A percentile compares a stretch with the other conserved stretches of the same genome.
phyloP scores from a whole-genome alignment of 2,888 invertebrate genomes.

The Lissonota sp. region DNA sequence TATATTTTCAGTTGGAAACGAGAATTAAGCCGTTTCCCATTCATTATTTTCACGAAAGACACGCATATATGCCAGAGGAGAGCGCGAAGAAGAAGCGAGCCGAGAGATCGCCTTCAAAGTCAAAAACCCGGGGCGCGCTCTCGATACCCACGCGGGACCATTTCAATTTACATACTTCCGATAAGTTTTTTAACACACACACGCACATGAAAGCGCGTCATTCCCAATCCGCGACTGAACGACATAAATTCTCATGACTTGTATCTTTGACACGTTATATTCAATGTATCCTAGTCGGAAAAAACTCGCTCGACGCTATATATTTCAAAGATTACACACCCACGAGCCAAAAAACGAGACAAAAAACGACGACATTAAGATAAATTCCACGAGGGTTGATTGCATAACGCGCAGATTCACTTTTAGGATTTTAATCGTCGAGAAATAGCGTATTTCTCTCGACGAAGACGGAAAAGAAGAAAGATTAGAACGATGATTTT shows the following conservation, averaged over 20 bases:
- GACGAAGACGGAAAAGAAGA: no score
- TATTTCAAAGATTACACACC: slow-evolving; percentile 5
- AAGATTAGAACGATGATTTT: no score
- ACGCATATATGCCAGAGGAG: slow-evolving; percentile 15
- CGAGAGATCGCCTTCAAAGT: neutral
- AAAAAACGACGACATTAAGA: neutral
- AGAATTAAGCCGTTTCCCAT: slow-evolving; percentile 58
- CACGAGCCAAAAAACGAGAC: neutral
- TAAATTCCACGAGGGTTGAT: slow-evolving; percentile 1
- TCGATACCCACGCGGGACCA: slow-evolving; percentile 59
- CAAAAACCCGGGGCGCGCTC: neutral
- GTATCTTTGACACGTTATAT: slow-evolving; percentile 45
- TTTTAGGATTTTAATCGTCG: slow-evolving; percentile 19
- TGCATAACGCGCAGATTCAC: neutral
- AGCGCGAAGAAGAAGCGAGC: slow-evolving; percentile 23
- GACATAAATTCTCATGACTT: slow-evolving; percentile 52
- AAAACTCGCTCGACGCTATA: slow-evolving; percentile 8
- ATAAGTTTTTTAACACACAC: slow-evolving; percentile 42
- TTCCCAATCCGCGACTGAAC: slow-evolving; percentile 7
- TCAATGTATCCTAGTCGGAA: slow-evolving; percentile 37
- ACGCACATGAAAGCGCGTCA: neutral
- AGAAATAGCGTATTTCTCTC: slow-evolving; percentile 1
- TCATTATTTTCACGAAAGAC: slow-evolving; percentile 55
- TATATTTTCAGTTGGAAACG: slow-evolving; percentile 34
- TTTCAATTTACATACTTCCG: slow-evolving; percentile 70